Base-by-base conservation (phyloP, 2,113 vertebrate species). In the Cricetomys ansorgei region DNA sequence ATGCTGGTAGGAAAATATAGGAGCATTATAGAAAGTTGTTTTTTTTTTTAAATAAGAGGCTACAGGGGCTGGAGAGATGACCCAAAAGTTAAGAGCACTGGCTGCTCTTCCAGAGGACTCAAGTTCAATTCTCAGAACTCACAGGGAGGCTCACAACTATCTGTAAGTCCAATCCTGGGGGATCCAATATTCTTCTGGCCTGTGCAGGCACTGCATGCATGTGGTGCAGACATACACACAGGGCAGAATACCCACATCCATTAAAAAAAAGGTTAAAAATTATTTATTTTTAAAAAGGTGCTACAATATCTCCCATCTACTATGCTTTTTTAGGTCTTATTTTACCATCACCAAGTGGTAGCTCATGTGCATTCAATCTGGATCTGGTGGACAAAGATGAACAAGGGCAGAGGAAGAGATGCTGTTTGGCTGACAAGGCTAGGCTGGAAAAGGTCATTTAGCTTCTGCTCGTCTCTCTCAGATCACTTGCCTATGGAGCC, bases 311-410 rank as follows among this genome's bases (percentile, higher is more conserved):
- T 83, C n/a, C n/a, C 27, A 43, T 27, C 27, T 76, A 31, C 4
- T 85, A 27, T 34, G n/a, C 57, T 85, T 89, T 90, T 95, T 88
- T 27, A 81, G 69, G 70, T 80, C 34, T 89, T 81, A 59, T 25
- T 45, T 19, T 31, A 45, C 25, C n/a, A 64, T 45, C 2, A 92
- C 7, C 15, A 64, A 76, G n/a, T 25, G 55, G 88, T 37, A 64
- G 25, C 76, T 2, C 50, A 9, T 19, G 21, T 29, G 50, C 48
- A 11, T 17, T 96, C 23, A 84, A n/a, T 88, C 5, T 37, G 75
- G 88, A 62, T 55, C 77, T 62, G 72, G 34, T 37, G 53, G 64
- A 50, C 13, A 9, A 4, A 64, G 59, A 64, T 43, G 40, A 45
- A 8, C 27, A 84, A 11, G 81, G 11, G 15, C 8, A 9, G 40